Evolutionary conservation across 2,113 vertebrate species (phyloP), one percentile per base, ranked within the genome.

Genomic region (Pogonocichla stellata): DNA sequence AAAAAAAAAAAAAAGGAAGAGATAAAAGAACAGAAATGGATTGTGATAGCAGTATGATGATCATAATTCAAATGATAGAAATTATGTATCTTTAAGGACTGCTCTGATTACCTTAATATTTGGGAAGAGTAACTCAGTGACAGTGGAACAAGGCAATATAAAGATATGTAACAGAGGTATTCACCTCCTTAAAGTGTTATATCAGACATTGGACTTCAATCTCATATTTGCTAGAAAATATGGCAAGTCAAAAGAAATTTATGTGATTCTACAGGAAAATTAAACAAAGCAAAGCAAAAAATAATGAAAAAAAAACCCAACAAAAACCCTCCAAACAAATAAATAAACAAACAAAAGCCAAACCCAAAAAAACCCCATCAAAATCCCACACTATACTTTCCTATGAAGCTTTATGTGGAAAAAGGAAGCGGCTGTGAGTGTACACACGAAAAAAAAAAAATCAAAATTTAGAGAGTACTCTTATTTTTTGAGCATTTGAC

Each of bases 281-380:
- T 4, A 67, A 86, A 14, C 4, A 70, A 83, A 51, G 0, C 3
- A 88, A 36, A 77, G 6, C 1, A 38, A 34, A 80, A 43, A 6
- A 8, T 10, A 8, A 1, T 7, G 25, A 80, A 38, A 29, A 6
- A 8, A 12, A 6, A 1, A 12, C 7, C 9, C 33, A 45, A 62
- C 47, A 23, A 50, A 48, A 25, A 8, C 14, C 48, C 14, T 14
- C 50, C 5, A 47, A 48, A 19, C 9, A 60, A 61, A 33, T 13
- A 57, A 54, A 12, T 2, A 69, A 33, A 14, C 19, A 36, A 38
- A 61, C 17, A 61, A 53, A 17, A 29, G 53, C 2, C 12, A 33
- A 33, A 65, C 1, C 2, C 4, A 17, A 23, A 18, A 33, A 51
- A 38, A 26, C 4, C 28, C 10, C 36, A n/a, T 23, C 20, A 5